These are phyloP conservation scores for human DNA, from an alignment of 2,113 vertebrate genomes.

Conservation along the genomic window GRCh38 chr5:168895001-168895500, in stretches of 20 bases:
- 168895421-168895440: conserved; percentile 30
- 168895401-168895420: conserved; percentile 37
- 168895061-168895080: neutral
- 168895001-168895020: neutral
- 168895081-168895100: neutral
- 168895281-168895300: neutral
- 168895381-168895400: neutral
- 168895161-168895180: neutral
- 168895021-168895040: neutral
- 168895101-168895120: neutral
- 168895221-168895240: rapidly evolving
- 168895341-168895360: neutral
- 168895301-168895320: neutral
- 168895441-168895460: conserved; percentile 46
- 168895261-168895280: neutral
- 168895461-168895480: conserved; percentile 44
- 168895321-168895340: neutral
- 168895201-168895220: neutral
- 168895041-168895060: neutral
- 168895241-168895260: neutral
- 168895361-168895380: neutral
- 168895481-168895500: conserved; percentile 49
- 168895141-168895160: neutral
- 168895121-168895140: neutral
- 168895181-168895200: neutral